These are phyloP conservation scores for Kobus ellipsiprymnus DNA, from an alignment of 2,113 vertebrate genomes.

Conservation along the genomic window DNA sequence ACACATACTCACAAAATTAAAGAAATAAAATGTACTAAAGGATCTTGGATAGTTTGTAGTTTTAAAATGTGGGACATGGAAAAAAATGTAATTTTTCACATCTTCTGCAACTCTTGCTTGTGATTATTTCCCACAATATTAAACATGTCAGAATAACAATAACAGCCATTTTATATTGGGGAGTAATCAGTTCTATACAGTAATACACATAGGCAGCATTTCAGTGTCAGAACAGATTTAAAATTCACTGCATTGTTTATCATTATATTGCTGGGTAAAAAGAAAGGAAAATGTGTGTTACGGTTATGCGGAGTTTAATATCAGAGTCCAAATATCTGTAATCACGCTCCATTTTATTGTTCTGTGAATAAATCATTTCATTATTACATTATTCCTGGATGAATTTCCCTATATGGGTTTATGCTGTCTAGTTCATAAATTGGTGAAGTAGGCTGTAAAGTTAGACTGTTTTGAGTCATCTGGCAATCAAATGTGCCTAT, in stretches of 20 bases:
- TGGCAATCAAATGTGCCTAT: neutral
- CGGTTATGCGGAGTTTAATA: neutral
- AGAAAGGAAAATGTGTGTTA: neutral
- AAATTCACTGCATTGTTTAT: neutral
- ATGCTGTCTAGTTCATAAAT: constrained; percentile 1
- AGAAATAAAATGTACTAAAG: neutral
- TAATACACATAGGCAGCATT: neutral
- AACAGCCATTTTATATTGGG: neutral
- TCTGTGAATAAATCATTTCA: neutral
- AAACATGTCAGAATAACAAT: neutral
- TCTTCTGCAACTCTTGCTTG: neutral
- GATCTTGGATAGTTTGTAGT: neutral
- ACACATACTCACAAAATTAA: neutral
- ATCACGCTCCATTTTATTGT: neutral
- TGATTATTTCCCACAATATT: neutral
- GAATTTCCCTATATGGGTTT: neutral
- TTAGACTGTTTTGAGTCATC: neutral
- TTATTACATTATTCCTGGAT: neutral
- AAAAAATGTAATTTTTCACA: neutral
- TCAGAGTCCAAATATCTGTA: neutral
- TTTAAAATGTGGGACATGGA: neutral
- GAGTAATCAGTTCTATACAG: neutral
- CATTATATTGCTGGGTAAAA: neutral
- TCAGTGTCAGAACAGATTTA: neutral
- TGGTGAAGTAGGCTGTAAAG: neutral